These are phyloP conservation scores for Myxocyprinus asiaticus DNA, from an alignment of 2,113 vertebrate genomes.

Conservation along the genomic window DNA sequence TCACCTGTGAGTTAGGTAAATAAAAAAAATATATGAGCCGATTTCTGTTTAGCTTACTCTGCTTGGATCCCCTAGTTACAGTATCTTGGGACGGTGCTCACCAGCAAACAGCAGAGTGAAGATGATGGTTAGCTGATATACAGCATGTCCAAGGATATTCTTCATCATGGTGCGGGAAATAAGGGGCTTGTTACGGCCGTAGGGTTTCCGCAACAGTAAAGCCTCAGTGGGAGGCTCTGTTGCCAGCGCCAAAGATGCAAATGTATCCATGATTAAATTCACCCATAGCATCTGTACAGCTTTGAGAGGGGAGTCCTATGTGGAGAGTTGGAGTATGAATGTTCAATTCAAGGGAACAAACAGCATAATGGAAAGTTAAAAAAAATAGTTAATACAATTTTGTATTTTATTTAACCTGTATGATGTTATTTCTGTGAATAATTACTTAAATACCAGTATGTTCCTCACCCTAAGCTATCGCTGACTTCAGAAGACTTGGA, in stretches of 20 bases:
- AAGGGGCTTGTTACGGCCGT: slow-evolving; percentile 95
- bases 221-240: slow-evolving; percentile 96
- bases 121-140: slow-evolving; percentile 92
- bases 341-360: background rate
- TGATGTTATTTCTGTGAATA: too few species aligned
- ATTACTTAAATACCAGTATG: too few species aligned
- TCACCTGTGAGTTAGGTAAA: slow-evolving; percentile 77
- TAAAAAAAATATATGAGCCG: too few species aligned
- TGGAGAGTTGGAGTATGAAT: background rate
- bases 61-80: background rate
- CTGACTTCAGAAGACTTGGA: too few species aligned
- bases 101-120: slow-evolving; percentile 94
- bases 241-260: slow-evolving; percentile 94
- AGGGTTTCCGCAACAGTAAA: slow-evolving; percentile 90
- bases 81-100: slow-evolving; percentile 68
- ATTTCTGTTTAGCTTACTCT: background rate
- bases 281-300: slow-evolving; percentile 99
- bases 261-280: slow-evolving; percentile 98
- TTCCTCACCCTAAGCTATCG: too few species aligned
- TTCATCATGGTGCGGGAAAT: slow-evolving; percentile 99
- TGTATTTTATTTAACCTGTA: too few species aligned
- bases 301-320: slow-evolving; percentile 97
- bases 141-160: slow-evolving; percentile 93
- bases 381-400: too few species aligned
- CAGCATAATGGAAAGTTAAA: too few species aligned